Conservation (phyloP, 2,113 vertebrate genomes). For the Perccottus glenii region DNA sequence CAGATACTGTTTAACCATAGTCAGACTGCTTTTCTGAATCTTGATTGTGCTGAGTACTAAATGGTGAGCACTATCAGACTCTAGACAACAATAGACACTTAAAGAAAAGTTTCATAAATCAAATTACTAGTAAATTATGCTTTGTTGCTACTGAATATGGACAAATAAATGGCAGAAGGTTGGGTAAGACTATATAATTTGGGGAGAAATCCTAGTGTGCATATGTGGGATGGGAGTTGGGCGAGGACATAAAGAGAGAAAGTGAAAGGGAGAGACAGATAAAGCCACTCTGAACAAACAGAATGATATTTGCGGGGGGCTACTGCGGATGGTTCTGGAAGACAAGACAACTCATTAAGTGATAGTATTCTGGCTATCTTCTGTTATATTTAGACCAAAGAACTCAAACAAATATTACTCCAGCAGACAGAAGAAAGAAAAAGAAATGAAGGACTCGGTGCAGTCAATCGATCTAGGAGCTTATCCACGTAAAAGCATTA, state of each 20-base stretch:
- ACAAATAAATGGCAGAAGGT: constrained; percentile 6
- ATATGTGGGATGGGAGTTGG: constrained; percentile 14
- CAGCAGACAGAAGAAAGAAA: neutral
- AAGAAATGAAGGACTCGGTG: constrained; percentile 55
- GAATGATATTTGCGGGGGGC: constrained; percentile 13
- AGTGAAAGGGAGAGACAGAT: neutral
- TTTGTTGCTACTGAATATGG: too few relatives aligned
- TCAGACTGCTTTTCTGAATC: constrained; percentile 1
- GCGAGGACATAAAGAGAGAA: neutral
- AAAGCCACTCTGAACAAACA: constrained; percentile 10
- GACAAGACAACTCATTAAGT: constrained; percentile 5
- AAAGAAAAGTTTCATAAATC: too few relatives aligned
- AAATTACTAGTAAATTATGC: too few relatives aligned
- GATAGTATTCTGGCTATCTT: neutral
- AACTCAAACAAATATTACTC: neutral
- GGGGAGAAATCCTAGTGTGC: constrained; percentile 9
- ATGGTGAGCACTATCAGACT: too few relatives aligned
- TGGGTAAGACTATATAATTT: constrained; percentile 34
- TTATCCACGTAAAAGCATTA: constrained; percentile 9
- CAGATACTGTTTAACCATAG: constrained; percentile 3
- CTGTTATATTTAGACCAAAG: neutral
- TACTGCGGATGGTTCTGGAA: neutral
- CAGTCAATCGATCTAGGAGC: constrained; percentile 37
- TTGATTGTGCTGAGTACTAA: too few relatives aligned
- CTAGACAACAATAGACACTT: too few relatives aligned